Percentiles rank a stretch among this genome's conserved stretches.
Conservation (phyloP, 2,888 invertebrate species). For the Pocota personata region DNA sequence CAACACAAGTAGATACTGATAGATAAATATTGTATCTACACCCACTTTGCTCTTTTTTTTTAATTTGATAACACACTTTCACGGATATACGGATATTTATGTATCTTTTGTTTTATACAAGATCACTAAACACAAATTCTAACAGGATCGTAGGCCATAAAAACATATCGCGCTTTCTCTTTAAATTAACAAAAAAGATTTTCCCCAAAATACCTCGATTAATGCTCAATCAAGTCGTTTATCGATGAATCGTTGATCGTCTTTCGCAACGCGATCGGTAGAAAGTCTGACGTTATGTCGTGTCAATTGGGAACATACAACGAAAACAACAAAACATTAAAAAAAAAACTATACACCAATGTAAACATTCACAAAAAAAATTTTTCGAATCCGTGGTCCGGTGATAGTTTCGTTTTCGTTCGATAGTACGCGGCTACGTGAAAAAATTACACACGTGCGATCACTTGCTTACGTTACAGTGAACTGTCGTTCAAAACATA, state of each 20-base stretch:
- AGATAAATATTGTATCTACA: constrained; percentile 21
- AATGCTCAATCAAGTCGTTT: constrained; percentile 43
- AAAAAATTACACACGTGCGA: constrained; percentile 38
- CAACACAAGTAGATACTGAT: constrained; percentile 6
- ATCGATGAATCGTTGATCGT: constrained; percentile 22
- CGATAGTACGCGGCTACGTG: constrained; percentile 17
- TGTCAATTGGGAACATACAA: constrained; percentile 21
- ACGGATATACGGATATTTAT: background rate
- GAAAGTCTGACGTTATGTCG: constrained; percentile 40
- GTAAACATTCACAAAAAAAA: constrained; percentile 14
- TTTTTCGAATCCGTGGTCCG: constrained; percentile 3
- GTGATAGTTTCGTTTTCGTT: constrained; percentile 48
- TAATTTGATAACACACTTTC: constrained; percentile 22
- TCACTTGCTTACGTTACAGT: constrained; percentile 68
- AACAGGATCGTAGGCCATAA: constrained; percentile 18
- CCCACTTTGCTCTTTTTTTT: constrained; percentile 16
- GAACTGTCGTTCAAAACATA: constrained; percentile 59
- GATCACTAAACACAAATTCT: constrained; percentile 15
- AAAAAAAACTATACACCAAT: background rate
- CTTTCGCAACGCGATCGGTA: constrained; percentile 50
- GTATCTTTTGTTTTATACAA: constrained; percentile 29
- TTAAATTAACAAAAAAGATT: constrained; percentile 32
- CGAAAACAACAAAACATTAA: constrained; percentile 7
- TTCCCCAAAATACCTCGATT: constrained; percentile 33
- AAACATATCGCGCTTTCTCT: constrained; percentile 54